phyloP scores from a whole-genome alignment of 2,113 vertebrate genomes.

The Pyrgilauda ruficollis region DNA sequence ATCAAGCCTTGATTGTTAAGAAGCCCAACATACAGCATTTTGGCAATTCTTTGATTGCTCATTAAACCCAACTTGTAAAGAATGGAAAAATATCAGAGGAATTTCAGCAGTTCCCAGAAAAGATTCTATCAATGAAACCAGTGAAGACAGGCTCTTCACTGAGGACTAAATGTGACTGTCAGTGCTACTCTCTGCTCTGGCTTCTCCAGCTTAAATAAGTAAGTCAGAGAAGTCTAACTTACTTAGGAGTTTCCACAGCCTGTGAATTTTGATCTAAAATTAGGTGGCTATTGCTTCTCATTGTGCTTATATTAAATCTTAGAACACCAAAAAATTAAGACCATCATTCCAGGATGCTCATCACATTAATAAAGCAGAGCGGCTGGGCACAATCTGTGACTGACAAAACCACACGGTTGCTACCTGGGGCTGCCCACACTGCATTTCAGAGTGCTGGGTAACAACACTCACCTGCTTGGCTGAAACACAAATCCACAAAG shows the following conservation, averaged over 20 bases:
- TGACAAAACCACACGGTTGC: neutral
- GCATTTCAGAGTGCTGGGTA: neutral
- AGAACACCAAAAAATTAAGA: neutral
- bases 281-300: neutral
- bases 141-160: neutral
- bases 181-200: neutral
- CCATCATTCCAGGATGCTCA: neutral
- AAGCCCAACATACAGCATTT: neutral
- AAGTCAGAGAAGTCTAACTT: neutral
- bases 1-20: neutral
- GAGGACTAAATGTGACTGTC: constrained; percentile 9
- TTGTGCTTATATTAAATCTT: neutral
- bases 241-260: neutral
- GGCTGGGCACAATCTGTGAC: neutral
- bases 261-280: neutral
- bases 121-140: neutral
- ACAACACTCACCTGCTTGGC: neutral
- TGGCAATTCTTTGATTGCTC: neutral
- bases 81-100: constrained; percentile 4
- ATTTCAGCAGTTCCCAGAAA: neutral
- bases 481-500: neutral
- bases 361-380: neutral
- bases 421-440: neutral
- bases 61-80: neutral
- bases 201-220: constrained; percentile 4